These are phyloP conservation scores for Archilochus colubris DNA, from an alignment of 2,113 vertebrate genomes.

Conservation along the genomic window DNA sequence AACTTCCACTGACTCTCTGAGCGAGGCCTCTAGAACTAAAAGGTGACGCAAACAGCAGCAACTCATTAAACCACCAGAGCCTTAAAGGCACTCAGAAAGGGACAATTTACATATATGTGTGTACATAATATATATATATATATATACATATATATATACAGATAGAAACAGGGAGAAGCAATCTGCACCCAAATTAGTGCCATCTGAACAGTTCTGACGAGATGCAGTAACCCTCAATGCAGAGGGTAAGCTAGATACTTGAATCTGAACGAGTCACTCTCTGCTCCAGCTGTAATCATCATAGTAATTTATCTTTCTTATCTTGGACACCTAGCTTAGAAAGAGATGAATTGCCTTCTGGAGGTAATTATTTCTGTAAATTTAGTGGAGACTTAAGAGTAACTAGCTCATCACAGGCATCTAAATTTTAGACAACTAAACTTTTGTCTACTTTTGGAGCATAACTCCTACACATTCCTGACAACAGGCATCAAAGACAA, in stretches of 20 bases:
- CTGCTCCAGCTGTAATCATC: constrained; percentile 2
- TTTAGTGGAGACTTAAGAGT: constrained; percentile 47
- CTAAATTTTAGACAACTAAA: constrained; percentile 48
- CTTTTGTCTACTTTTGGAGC: not conserved
- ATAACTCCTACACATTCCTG: not conserved
- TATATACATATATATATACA: not conserved
- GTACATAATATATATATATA: not conserved
- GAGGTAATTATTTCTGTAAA: constrained; percentile 57
- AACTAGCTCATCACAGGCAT: constrained; percentile 21
- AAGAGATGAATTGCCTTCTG: constrained; percentile 51
- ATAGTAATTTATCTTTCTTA: constrained; percentile 62
- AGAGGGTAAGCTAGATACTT: not conserved
- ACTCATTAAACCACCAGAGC: not conserved
- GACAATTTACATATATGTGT: not conserved
- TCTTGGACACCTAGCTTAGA: constrained; percentile 31
- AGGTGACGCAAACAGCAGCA: not conserved
- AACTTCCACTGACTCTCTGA: not conserved
- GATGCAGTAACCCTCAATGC: not conserved
- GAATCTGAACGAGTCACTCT: not conserved
- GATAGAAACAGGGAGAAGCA: not conserved
- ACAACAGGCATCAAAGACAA: not conserved
- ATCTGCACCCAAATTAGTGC: not conserved
- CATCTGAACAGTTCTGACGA: not conserved
- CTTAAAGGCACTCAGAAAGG: fast-evolving
- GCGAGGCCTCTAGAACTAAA: not conserved